Conservation (phyloP, 2,113 vertebrate genomes). For the Bufo bufo region DNA sequence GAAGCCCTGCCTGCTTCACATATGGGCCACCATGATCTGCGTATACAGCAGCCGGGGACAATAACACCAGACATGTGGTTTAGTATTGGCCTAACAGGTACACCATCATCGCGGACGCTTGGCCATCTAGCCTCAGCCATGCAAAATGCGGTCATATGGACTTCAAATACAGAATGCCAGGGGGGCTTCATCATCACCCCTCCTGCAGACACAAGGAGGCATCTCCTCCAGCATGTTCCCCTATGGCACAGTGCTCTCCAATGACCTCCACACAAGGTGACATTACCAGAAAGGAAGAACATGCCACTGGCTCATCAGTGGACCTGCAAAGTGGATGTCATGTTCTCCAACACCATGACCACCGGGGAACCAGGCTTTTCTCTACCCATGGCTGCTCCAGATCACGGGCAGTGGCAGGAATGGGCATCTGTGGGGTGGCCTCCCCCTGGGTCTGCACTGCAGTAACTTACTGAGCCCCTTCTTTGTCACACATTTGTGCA, state of each 20-base stretch:
- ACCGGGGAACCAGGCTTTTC: background rate
- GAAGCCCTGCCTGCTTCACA: background rate
- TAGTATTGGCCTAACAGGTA: background rate
- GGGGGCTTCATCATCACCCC: slow-evolving; percentile 16
- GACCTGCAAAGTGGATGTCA: background rate
- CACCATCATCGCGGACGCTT: too few species aligned
- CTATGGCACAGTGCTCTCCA: background rate
- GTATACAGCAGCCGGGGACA: background rate
- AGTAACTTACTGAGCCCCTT: background rate
- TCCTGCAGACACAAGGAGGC: background rate
- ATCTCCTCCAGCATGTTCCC: background rate
- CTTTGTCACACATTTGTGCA: background rate
- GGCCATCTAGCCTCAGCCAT: background rate
- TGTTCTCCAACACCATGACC: background rate
- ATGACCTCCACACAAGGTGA: slow-evolving; percentile 58
- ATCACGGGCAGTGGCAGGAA: background rate
- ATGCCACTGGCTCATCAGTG: background rate
- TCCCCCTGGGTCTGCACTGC: slow-evolving; percentile 26
- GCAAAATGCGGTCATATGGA: background rate
- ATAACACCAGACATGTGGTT: background rate
- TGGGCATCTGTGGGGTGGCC: background rate
- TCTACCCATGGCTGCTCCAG: background rate
- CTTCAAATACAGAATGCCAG: slow-evolving; percentile 28
- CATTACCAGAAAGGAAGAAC: slow-evolving; percentile 14
- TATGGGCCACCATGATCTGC: background rate